Evolutionary conservation across 2,888 invertebrate species (phyloP).

Genomic region (Nemapogon koenigi): DNA sequence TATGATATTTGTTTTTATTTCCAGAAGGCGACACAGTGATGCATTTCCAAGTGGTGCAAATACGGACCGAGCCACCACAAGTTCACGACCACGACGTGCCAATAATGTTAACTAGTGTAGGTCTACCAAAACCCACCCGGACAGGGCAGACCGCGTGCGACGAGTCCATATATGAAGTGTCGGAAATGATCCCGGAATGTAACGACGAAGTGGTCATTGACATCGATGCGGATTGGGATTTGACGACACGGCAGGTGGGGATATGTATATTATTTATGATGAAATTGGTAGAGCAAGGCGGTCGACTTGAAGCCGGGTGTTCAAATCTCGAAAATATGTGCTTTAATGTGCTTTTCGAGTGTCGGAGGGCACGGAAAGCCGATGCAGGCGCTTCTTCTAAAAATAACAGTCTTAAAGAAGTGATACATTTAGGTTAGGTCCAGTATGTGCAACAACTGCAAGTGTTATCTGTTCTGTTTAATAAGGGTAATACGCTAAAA

Average conservation of each 20-base stretch:
- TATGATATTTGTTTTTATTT: constrained; percentile 3
- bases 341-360: no score
- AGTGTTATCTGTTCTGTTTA: no score
- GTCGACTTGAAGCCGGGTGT: no score
- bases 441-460: no score
- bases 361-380: no score
- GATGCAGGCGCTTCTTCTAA: no score
- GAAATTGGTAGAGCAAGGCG: no score
- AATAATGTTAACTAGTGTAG: constrained; percentile 69
- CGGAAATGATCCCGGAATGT: constrained; percentile 20
- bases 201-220: constrained; percentile 60
- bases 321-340: no score
- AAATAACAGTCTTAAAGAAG: no score
- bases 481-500: no score
- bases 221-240: constrained; percentile 81
- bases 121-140: constrained; percentile 48
- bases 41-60: constrained; percentile 85
- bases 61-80: constrained; percentile 79
- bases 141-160: background rate
- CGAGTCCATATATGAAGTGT: constrained; percentile 16
- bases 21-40: constrained; percentile 87
- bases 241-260: constrained; percentile 88
- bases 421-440: no score
- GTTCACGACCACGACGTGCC: constrained; percentile 93
- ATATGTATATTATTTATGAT: background rate